These are phyloP conservation scores for Chaenodraco wilsoni DNA, from an alignment of 2,797 vertebrate genomes.

Conservation along the genomic window DNA sequence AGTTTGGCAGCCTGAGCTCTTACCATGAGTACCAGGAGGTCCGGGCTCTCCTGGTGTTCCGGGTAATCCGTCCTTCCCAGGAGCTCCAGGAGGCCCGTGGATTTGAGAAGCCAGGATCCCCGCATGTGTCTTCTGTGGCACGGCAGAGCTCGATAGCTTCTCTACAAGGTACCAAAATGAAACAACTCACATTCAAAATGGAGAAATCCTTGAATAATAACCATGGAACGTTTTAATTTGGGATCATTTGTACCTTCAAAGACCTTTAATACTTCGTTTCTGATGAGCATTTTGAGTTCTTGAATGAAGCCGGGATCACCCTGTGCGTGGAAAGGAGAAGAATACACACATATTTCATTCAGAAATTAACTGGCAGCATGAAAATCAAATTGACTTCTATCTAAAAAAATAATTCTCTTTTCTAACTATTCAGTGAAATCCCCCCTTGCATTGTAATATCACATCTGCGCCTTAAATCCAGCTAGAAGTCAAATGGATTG, in stretches of 20 bases:
- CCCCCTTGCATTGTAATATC: slow-evolving; percentile 22
- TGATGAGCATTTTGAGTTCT: slow-evolving; percentile 93
- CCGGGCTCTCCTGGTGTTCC: slow-evolving; percentile 87
- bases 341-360: slow-evolving; percentile 59
- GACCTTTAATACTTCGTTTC: slow-evolving; percentile 90
- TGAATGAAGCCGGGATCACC: slow-evolving; percentile 87
- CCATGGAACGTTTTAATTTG: background rate
- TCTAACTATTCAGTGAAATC: slow-evolving; percentile 14
- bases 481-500: slow-evolving; percentile 23
- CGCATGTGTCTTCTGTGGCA: slow-evolving; percentile 89
- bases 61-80: slow-evolving; percentile 91
- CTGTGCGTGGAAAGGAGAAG: slow-evolving; percentile 73
- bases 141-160: slow-evolving; percentile 83
- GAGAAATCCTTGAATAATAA: background rate
- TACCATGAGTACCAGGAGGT: slow-evolving; percentile 91
- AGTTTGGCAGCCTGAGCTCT: slow-evolving; percentile 54
- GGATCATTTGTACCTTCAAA: slow-evolving; percentile 90
- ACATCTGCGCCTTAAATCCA: slow-evolving; percentile 18
- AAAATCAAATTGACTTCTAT: slow-evolving; percentile 42
- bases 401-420: slow-evolving; percentile 11
- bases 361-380: slow-evolving; percentile 28
- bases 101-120: slow-evolving; percentile 90
- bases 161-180: slow-evolving; percentile 78
- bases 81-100: slow-evolving; percentile 89
- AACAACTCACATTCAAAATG: background rate